Evolutionary conservation across 2,113 vertebrate species (phyloP), one percentile per base, ranked within the genome.

Genomic region (Erythrocercus mccallii): DNA sequence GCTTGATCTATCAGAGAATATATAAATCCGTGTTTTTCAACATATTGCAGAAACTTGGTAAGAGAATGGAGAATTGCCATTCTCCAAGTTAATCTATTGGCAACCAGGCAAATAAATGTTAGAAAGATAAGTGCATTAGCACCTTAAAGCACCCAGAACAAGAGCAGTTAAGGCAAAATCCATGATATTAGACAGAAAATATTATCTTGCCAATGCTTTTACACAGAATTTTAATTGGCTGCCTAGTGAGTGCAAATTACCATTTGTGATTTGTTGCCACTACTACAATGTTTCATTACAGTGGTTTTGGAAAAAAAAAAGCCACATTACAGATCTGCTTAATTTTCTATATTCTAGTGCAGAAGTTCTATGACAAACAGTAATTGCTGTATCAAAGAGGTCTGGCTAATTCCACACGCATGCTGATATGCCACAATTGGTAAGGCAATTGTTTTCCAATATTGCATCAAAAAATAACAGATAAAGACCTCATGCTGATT

Each of bases 171-270:
- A 81, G 72, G 84, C 27, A 94, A 92, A 96, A 95, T 77, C 65
- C 90, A 87, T 68, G 12, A 65, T 91, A 89, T 86, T 82, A 90
- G 78, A 61, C 53, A 79, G 73, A 92, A 97, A 93, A 90, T 92
- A 91, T 82, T 90, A 90, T 76, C 91, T 76, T 94, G 78, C 48
- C 87, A 82, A n/a, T 82, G 94, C 61, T 87, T 95, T 95, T 87
- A 87, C 91, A 85, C 10, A 47, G 66, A 82, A 79, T 89, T 95
- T 94, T 96, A 94, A 95, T 95, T 95, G 94, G 78, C 78, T 94
- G 78, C 91, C 82, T 61, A 82, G 89, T 69, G 78, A 95, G 89
- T 57, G 74, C 91, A 92, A 95, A 95, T 94, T 92, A 85, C 66
- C 42, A 51, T 92, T 88, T 66, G 50, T 94, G 79, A 94, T 95